Base-by-base conservation (phyloP, 2,113 vertebrate genomes). In the Lampris incognitus region DNA sequence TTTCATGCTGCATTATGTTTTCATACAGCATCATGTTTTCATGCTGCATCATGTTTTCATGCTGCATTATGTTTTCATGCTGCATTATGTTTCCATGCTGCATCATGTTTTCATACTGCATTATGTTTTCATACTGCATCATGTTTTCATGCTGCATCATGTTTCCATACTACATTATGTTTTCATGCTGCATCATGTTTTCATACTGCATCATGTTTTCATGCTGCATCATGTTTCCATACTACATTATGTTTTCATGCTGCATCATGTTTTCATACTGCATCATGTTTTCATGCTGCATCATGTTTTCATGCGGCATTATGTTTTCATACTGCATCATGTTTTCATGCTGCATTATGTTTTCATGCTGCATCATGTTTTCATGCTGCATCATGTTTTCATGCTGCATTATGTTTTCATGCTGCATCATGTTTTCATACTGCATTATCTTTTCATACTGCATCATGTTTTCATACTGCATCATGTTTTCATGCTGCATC, bases 1-100 rank as follows among this genome's bases (percentile, higher is more conserved):
- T 88, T 88, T 86, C 75, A 85, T 88, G 24, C 24, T 24, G 24
- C 85, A 86, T 86, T 86, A 76, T 79, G 81, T 89, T 88, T 88
- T 86, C 75, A 85, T 88, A 24, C 24, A 0, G 24, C 85, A 86
- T 86, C 86, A 76, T 79, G 81, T 89, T 88, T 88, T 86, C 75
- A 85, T 88, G 24, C 24, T 24, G 0, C 85, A 86, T 86, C 86
- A 76, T 79, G 81, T 89, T 88, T 88, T 86, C 75, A 85, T 88
- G 0, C 24, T 24, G 24, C 85, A 86, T 86, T 86, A 76, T 79
- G 81, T 89, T 88, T 88, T 86, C 75, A 85, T 88, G 0, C 24
- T 24, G 24, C 85, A 86, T 86, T 87, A 76, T 79, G 81, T 89
- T 88, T 88, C 85, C 75, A 85, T 88, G 24, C 24, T 24, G 24